phyloP scores from a whole-genome alignment of 2,888 invertebrate species.

The Eupelmus urozonus region DNA sequence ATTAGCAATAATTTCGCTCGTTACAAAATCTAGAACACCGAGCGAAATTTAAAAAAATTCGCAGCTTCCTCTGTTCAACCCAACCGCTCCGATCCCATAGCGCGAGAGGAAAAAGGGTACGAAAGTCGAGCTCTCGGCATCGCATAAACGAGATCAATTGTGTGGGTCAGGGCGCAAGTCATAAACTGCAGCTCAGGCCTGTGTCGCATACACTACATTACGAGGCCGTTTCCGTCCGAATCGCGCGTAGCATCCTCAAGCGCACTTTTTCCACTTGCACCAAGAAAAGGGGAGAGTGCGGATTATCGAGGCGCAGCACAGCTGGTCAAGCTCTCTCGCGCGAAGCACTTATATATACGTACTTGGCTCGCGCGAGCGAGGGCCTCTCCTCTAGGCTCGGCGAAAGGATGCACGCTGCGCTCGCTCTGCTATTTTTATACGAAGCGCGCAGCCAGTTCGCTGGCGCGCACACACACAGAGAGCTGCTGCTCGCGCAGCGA shows the following conservation, averaged over 20 bases:
- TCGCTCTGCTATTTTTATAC: conserved; percentile 65
- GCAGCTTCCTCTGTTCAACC: conserved; percentile 38
- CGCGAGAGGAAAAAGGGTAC: conserved; percentile 26
- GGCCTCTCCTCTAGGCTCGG: conserved; percentile 51
- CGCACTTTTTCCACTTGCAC: background rate
- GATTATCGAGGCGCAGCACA: conserved; percentile 15
- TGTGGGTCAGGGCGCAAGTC: conserved; percentile 32
- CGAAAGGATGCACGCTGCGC: conserved; percentile 66
- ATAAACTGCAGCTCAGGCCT: conserved; percentile 16
- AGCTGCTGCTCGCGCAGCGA: background rate
- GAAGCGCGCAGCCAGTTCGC: conserved; percentile 50
- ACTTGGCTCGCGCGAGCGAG: conserved; percentile 65
- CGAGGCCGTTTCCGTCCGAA: background rate
- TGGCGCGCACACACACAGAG: conserved; percentile 22
- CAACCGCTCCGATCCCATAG: too few species aligned
- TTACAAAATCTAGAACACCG: conserved; percentile 43
- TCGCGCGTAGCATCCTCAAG: background rate
- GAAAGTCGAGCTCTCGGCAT: background rate
- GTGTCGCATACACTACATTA: conserved; percentile 1
- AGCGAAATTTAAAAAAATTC: conserved; percentile 42
- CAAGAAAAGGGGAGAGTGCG: background rate
- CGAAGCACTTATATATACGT: conserved; percentile 70
- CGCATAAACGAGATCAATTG: conserved; percentile 47
- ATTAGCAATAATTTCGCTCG: conserved; percentile 27
- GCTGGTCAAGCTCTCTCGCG: conserved; percentile 47